A percentile compares a stretch with the other conserved stretches of the same genome.
Conservation (phyloP, 2,113 vertebrate genomes). For the Cygnus buccinator region DNA sequence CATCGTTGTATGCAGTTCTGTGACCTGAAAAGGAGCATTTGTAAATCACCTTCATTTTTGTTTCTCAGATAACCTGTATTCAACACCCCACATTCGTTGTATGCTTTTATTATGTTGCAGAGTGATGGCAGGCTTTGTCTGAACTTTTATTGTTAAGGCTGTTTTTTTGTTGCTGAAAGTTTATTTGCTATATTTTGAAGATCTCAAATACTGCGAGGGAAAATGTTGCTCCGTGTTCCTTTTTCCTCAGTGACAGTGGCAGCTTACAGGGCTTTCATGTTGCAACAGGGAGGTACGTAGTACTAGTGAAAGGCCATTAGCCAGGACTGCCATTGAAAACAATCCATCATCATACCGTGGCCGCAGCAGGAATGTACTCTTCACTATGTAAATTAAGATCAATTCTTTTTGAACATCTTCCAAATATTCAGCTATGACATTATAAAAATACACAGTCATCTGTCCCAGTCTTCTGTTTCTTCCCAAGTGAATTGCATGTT, state of each 20-base stretch:
- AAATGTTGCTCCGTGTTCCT: neutral
- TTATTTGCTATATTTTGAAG: neutral
- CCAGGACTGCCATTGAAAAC: neutral
- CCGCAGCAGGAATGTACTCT: neutral
- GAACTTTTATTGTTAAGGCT: neutral
- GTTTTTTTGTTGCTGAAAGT: neutral
- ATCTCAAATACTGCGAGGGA: neutral
- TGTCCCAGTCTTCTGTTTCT: neutral
- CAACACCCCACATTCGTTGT: neutral
- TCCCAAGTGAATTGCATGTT: constrained; percentile 4
- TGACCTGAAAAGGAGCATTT: neutral
- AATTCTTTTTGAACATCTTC: constrained; percentile 2
- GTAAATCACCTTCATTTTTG: neutral
- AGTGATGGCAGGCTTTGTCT: neutral
- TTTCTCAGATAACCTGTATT: neutral
- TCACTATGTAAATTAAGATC: neutral
- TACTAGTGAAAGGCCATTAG: neutral
- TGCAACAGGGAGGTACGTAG: neutral
- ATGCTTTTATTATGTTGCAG: neutral
- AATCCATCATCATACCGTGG: neutral
- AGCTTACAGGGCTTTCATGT: neutral
- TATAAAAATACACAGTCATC: constrained; percentile 11
- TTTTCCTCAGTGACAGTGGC: neutral
- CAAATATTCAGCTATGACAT: neutral
- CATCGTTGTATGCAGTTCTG: neutral